phyloP scores from a whole-genome alignment of 1,140 invertebrate genomes.

The Pogonomyrmex californicus region DNA sequence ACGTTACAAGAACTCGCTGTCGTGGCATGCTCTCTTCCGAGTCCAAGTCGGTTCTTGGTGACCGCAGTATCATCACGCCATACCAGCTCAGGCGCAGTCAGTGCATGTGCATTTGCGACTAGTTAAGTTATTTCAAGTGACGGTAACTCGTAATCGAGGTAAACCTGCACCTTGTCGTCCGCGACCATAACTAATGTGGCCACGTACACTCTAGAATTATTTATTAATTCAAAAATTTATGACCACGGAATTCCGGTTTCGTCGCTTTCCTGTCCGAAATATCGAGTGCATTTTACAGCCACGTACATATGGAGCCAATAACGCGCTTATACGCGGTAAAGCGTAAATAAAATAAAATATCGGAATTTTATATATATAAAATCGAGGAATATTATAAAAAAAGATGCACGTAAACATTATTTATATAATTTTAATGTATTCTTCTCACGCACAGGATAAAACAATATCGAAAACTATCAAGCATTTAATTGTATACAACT shows the following conservation, averaged over 20 bases:
- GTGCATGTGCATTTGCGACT: background rate
- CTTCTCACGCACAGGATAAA: background rate
- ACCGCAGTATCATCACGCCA: background rate
- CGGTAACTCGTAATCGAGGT: slow-evolving; percentile 35
- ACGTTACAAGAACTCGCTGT: background rate
- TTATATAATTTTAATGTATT: slow-evolving; percentile 25
- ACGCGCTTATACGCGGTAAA: slow-evolving; percentile 29
- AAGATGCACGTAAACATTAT: slow-evolving; percentile 14
- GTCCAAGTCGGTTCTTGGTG: slow-evolving; percentile 33
- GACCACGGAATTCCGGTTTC: slow-evolving; percentile 40
- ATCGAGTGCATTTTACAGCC: slow-evolving; percentile 41
- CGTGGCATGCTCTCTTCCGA: slow-evolving; percentile 25
- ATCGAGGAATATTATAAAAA: slow-evolving; percentile 21
- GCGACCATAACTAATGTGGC: slow-evolving; percentile 1
- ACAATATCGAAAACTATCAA: background rate
- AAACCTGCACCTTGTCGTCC: slow-evolving; percentile 35
- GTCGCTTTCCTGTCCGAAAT: slow-evolving; percentile 45
- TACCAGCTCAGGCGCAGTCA: background rate
- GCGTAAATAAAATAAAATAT: slow-evolving; percentile 59
- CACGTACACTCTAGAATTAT: background rate
- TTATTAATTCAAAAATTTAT: slow-evolving; percentile 62
- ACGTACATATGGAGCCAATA: slow-evolving; percentile 31
- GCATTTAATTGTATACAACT: background rate
- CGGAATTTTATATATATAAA: background rate
- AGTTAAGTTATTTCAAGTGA: slow-evolving; percentile 44